These are phyloP conservation scores for Papilio machaon DNA, from an alignment of 1,140 invertebrate genomes.

Conservation along the genomic window DNA sequence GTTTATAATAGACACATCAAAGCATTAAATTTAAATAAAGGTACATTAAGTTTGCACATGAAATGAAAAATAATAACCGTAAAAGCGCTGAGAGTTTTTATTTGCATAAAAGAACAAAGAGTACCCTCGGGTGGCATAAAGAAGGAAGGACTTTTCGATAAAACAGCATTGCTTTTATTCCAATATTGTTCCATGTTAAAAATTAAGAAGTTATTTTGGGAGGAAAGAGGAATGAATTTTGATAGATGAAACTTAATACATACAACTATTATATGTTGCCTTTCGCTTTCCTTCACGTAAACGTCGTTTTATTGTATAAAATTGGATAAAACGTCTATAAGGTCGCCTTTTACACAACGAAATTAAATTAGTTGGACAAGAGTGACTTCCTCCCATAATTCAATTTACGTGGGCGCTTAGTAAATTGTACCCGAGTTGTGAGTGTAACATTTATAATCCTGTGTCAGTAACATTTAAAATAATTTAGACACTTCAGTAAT, in stretches of 20 bases:
- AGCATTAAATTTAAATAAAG: not conserved
- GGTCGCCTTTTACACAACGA: constrained; percentile 2
- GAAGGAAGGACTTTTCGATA: not conserved
- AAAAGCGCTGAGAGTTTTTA: not conserved
- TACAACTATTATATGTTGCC: not conserved
- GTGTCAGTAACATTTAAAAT: not conserved
- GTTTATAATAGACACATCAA: not conserved
- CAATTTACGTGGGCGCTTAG: constrained; percentile 18
- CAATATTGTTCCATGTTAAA: not conserved
- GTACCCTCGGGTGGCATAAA: not conserved
- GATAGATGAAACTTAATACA: not conserved
- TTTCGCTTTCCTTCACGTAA: not conserved
- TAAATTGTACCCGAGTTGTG: constrained; percentile 6
- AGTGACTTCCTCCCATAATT: constrained; percentile 29
- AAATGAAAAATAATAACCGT: constrained; percentile 9
- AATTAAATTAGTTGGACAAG: constrained; percentile 24
- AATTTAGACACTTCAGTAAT: not conserved
- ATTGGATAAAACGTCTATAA: constrained; percentile 16
- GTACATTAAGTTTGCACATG: not conserved
- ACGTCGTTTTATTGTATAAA: not conserved
- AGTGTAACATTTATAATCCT: not conserved
- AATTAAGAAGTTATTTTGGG: not conserved
- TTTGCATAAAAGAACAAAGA: constrained; percentile 11
- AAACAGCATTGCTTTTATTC: not conserved
- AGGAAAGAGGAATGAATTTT: not conserved